Conservation (phyloP, 2,888 invertebrate species). For the Napeogenes sylphis region DNA sequence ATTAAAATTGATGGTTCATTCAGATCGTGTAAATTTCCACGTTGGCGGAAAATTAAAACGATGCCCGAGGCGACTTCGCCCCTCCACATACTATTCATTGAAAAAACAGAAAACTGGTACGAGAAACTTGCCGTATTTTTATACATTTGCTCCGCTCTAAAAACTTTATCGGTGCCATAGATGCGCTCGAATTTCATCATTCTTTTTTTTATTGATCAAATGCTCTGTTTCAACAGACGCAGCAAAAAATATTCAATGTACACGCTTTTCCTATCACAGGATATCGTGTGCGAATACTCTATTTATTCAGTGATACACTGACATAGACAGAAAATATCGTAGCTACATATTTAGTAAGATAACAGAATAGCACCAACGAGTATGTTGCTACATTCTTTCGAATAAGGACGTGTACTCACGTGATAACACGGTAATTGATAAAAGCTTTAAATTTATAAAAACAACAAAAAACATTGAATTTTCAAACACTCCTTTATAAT, state of each 20-base stretch:
- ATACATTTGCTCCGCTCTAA: slow-evolving; percentile 49
- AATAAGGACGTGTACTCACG: slow-evolving; percentile 2
- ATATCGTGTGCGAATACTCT: slow-evolving; percentile 31
- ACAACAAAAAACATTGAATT: slow-evolving; percentile 4
- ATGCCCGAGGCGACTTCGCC: slow-evolving; percentile 60
- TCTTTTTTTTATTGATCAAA: slow-evolving; percentile 28
- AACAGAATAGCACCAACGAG: slow-evolving; percentile 36
- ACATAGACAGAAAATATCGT: slow-evolving; percentile 32
- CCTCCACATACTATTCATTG: slow-evolving; percentile 42
- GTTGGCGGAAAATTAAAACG: slow-evolving; percentile 76
- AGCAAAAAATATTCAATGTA: slow-evolving; percentile 31
- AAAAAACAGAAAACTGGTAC: slow-evolving; percentile 54
- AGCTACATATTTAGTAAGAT: slow-evolving; percentile 39
- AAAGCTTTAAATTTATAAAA: slow-evolving; percentile 4
- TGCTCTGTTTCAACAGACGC: slow-evolving; percentile 15
- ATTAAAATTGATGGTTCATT: slow-evolving; percentile 77
- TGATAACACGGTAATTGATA: neutral
- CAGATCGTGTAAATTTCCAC: slow-evolving; percentile 67
- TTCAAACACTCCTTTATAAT: neutral
- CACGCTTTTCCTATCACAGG: slow-evolving; percentile 38
- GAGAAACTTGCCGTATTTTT: slow-evolving; percentile 56
- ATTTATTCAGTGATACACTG: slow-evolving; percentile 36
- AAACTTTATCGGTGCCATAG: slow-evolving; percentile 54
- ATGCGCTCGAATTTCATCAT: slow-evolving; percentile 40
- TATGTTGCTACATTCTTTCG: slow-evolving; percentile 9